A percentile compares a stretch with the other conserved stretches of the same genome.
phyloP scores from a whole-genome alignment of 1,140 invertebrate species.

The Brevipalpus yothersi region DNA sequence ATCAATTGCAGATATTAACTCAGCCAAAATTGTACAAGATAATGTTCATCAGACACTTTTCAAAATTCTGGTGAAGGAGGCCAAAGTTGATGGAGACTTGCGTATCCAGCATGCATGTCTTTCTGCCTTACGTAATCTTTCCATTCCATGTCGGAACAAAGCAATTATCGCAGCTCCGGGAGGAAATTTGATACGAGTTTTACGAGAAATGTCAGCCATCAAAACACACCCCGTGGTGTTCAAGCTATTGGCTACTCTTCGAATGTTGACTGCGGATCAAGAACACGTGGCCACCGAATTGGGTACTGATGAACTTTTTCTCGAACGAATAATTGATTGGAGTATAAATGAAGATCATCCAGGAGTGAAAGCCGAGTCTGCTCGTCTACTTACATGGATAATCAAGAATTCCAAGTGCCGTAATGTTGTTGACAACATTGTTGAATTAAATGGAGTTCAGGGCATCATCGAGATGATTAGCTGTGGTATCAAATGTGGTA shows the following conservation, averaged over 20 bases:
- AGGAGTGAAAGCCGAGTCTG: slow-evolving; percentile 52
- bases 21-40: background rate
- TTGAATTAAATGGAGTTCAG: slow-evolving; percentile 37
- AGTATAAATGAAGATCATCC: slow-evolving; percentile 47
- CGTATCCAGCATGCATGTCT: slow-evolving; percentile 55
- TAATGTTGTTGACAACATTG: slow-evolving; percentile 32
- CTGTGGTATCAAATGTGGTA: slow-evolving; percentile 36
- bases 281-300: slow-evolving; percentile 33
- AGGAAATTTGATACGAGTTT: background rate
- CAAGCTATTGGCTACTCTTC: slow-evolving; percentile 53
- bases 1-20: background rate
- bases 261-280: slow-evolving; percentile 61
- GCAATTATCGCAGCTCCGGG: background rate
- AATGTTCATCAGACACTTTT: background rate
- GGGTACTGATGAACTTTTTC: slow-evolving; percentile 28
- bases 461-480: slow-evolving; percentile 51
- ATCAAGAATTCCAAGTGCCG: slow-evolving; percentile 40
- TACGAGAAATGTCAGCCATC: slow-evolving; percentile 32
- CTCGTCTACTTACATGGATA: slow-evolving; percentile 50
- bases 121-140: slow-evolving; percentile 50
- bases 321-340: slow-evolving; percentile 44
- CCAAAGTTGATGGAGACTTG: slow-evolving; percentile 31
- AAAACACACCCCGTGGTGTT: slow-evolving; percentile 54
- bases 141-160: slow-evolving; percentile 33
- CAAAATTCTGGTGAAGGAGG: background rate